These are phyloP conservation scores for Penelope pileata DNA, from an alignment of 2,113 vertebrate genomes.

Conservation along the genomic window DNA sequence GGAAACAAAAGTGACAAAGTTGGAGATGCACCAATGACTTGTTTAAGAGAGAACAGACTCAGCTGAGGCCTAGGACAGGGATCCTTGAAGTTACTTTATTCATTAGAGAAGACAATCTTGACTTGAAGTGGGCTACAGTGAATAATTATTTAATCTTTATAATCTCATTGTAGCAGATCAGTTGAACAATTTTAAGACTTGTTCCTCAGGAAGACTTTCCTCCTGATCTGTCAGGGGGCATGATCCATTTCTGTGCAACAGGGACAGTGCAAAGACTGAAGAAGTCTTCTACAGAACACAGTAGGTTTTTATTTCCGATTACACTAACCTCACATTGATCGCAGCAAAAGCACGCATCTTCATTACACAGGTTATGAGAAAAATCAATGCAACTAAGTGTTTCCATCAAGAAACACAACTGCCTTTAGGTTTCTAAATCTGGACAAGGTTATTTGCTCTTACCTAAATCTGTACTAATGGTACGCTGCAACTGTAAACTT, in stretches of 20 bases:
- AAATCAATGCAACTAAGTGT: neutral
- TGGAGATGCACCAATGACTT: neutral
- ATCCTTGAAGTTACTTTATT: neutral
- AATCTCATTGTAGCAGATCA: neutral
- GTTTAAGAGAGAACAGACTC: neutral
- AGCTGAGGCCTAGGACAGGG: neutral
- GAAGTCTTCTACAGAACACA: neutral
- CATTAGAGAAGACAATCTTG: neutral
- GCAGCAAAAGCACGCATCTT: neutral
- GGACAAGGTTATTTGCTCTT: neutral
- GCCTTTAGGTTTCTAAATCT: neutral
- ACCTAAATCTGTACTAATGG: neutral
- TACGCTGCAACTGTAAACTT: neutral
- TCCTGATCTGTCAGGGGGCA: neutral
- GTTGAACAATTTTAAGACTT: neutral
- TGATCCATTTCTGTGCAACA: neutral
- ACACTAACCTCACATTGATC: neutral
- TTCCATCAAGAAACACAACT: neutral
- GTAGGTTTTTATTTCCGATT: neutral
- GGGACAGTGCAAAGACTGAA: neutral
- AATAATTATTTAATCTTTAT: neutral
- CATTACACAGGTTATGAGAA: neutral
- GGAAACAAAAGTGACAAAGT: neutral
- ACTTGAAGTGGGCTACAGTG: neutral
- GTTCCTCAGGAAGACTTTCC: neutral